phyloP scores from a whole-genome alignment of 2,113 vertebrate species.

The Toxotes chatareus region DNA sequence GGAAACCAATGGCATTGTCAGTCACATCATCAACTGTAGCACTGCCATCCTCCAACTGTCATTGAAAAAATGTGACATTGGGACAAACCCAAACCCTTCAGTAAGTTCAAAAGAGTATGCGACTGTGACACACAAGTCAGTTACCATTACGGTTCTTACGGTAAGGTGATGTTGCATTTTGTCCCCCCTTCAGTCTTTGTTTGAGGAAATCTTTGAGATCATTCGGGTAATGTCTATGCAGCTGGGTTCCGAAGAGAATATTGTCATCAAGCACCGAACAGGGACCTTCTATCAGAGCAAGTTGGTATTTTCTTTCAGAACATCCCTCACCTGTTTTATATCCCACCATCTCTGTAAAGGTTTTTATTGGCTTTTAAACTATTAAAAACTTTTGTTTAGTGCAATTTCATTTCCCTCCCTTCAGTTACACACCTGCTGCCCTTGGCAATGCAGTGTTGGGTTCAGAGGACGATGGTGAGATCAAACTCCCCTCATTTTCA shows the following conservation, averaged over 20 bases:
- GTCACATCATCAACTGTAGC: conserved; percentile 64
- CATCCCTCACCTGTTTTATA: neutral
- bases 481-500: conserved; percentile 66
- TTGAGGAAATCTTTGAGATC: conserved; percentile 53
- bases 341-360: neutral
- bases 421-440: neutral
- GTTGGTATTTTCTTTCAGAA: conserved; percentile 63
- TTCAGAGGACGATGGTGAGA: conserved; percentile 19
- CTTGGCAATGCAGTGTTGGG: conserved; percentile 62
- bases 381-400: neutral
- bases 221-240: neutral
- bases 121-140: neutral
- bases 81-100: neutral
- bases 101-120: conserved; percentile 49
- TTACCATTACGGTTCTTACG: neutral
- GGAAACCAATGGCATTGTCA: fast-evolving
- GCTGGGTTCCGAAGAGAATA: fast-evolving
- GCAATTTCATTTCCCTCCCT: neutral
- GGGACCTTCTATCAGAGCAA: conserved; percentile 72
- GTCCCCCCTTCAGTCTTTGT: conserved; percentile 43
- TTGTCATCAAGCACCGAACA: conserved; percentile 40
- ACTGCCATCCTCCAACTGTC: conserved; percentile 61
- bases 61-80: conserved; percentile 52
- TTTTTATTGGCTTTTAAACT: neutral
- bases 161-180: neutral